Percentiles rank a stretch among this genome's conserved stretches.
These are phyloP conservation scores for Cosmia trapezina DNA, from an alignment of 2,888 invertebrate species.

Conservation along the genomic window DNA sequence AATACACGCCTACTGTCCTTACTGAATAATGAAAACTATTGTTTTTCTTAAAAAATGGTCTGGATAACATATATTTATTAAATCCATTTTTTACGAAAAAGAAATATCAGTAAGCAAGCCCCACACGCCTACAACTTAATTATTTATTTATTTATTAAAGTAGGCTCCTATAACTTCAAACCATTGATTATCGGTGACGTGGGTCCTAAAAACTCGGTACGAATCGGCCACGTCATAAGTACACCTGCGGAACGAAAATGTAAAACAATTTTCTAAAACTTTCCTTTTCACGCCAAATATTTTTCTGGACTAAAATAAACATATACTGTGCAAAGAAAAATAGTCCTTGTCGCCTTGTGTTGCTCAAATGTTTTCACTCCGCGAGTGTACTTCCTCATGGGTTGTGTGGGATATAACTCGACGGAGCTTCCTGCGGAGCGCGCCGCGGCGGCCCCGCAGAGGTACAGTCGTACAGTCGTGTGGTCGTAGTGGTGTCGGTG, in stretches of 20 bases:
- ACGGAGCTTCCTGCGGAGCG: background rate
- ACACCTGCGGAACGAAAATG: conserved; percentile 22
- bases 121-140: background rate
- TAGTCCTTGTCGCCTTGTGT: background rate
- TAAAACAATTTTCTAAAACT: background rate
- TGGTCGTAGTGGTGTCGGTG: conserved; percentile 91
- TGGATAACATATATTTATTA: background rate
- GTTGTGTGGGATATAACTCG: background rate
- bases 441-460: background rate
- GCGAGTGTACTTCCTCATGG: conserved; percentile 10
- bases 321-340: background rate
- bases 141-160: conserved; percentile 5
- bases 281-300: conserved; percentile 3
- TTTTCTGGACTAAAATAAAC: background rate
- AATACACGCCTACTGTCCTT: background rate
- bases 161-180: background rate
- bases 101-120: background rate
- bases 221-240: conserved; percentile 7
- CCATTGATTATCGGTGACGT: background rate
- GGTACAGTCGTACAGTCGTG: background rate
- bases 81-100: background rate
- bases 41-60: conserved; percentile 4
- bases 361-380: background rate
- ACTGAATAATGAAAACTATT: background rate
- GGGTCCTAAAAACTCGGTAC: conserved; percentile 13